Percentiles rank a stretch among this genome's conserved stretches.
These are phyloP conservation scores for Agapetus fuscipes DNA, from an alignment of 2,888 invertebrate genomes.

Conservation along the genomic window DNA sequence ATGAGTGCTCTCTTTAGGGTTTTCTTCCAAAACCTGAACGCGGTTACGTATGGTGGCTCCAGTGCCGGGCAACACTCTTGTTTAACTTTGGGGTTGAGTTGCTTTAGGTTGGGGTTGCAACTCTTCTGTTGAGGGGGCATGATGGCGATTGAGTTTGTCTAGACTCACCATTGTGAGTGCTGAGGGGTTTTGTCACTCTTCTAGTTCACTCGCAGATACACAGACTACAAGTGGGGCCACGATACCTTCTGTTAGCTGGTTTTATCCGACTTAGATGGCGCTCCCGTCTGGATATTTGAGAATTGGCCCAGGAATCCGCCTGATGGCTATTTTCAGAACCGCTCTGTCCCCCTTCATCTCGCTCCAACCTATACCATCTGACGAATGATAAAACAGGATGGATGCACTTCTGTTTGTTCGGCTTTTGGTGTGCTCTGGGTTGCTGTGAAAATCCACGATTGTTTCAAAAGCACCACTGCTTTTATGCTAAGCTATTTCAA, in stretches of 20 bases:
- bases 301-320: conserved; percentile 51
- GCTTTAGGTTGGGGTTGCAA: conserved; percentile 24
- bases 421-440: conserved; percentile 21
- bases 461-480: conserved; percentile 38
- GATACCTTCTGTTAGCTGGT: conserved; percentile 56
- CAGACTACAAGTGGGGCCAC: conserved; percentile 70
- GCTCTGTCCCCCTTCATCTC: conserved; percentile 31
- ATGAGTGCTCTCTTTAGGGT: conserved; percentile 32
- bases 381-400: conserved; percentile 29
- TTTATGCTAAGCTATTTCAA: conserved; percentile 44
- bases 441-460: conserved; percentile 19
- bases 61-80: conserved; percentile 13
- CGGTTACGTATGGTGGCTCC: conserved; percentile 29
- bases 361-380: conserved; percentile 27
- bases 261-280: conserved; percentile 70
- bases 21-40: conserved; percentile 31
- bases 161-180: conserved; percentile 54
- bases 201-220: conserved; percentile 65
- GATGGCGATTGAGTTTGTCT: conserved; percentile 18
- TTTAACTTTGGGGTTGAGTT: conserved; percentile 5
- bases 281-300: conserved; percentile 53
- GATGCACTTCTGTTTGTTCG: conserved; percentile 28
- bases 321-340: conserved; percentile 45
- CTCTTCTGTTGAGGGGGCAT: conserved; percentile 19
- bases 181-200: conserved; percentile 50